phyloP scores from a whole-genome alignment of 2,797 vertebrate species.

The Lacerta viridis region DNA sequence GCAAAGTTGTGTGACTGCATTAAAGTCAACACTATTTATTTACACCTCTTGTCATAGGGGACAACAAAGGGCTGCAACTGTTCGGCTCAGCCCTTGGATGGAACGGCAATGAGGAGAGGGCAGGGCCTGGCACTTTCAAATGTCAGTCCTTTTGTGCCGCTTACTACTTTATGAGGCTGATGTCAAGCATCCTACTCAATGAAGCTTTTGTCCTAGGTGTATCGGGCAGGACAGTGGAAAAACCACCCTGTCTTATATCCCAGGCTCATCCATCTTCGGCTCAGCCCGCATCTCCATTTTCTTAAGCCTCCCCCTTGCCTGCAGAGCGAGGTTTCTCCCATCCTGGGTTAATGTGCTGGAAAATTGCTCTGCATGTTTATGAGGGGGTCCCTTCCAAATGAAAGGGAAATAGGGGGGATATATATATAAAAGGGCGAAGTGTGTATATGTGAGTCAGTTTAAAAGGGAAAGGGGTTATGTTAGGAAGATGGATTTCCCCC shows the following conservation, averaged over 20 bases:
- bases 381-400: constrained; percentile 92
- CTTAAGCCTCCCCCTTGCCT: constrained; percentile 80
- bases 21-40: constrained; percentile 88
- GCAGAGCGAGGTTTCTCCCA: constrained; percentile 92
- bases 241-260: constrained; percentile 95
- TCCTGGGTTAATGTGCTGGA: constrained; percentile 99
- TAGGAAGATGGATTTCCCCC: constrained; percentile 84
- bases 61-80: constrained; percentile 84
- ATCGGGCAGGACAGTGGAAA: constrained; percentile 97
- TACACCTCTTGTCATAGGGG: constrained; percentile 84
- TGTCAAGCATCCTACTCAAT: constrained; percentile 99
- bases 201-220: constrained; percentile 97
- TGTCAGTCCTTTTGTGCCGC: constrained; percentile 96
- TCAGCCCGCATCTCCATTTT: constrained; percentile 86
- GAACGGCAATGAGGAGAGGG: constrained; percentile 87
- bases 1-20: constrained; percentile 82
- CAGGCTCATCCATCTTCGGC: constrained; percentile 97
- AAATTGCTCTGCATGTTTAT: constrained; percentile 99
- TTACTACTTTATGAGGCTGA: constrained; percentile 99
- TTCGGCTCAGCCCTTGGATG: constrained; percentile 86
- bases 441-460: not conserved
- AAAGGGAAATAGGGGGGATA: constrained; percentile 88
- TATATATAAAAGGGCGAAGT: constrained; percentile 1
- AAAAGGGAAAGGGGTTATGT: constrained; percentile 80
- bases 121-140: constrained; percentile 95